Conservation (phyloP, 2,113 vertebrate species). For the Eolophus roseicapilla region DNA sequence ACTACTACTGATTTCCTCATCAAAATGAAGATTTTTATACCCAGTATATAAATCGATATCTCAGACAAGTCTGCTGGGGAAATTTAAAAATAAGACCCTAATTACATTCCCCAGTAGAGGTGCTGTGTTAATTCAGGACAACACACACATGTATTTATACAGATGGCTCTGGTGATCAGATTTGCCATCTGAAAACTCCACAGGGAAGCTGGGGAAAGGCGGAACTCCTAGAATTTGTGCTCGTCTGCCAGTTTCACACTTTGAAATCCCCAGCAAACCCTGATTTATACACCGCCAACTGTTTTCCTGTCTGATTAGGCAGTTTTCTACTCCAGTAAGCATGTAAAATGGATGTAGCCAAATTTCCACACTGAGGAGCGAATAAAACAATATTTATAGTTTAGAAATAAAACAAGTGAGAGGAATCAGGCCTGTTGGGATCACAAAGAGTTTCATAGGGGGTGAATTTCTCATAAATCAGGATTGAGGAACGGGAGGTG, state of each 20-base stretch:
- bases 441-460: slow-evolving; percentile 71
- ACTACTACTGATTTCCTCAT: slow-evolving; percentile 27
- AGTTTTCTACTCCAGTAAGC: slow-evolving; percentile 81
- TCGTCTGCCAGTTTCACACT: slow-evolving; percentile 74
- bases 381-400: slow-evolving; percentile 83
- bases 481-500: slow-evolving; percentile 22
- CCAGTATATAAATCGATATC: slow-evolving; percentile 34
- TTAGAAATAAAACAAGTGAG: slow-evolving; percentile 79
- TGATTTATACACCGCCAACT: slow-evolving; percentile 79
- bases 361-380: slow-evolving; percentile 73
- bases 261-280: slow-evolving; percentile 78
- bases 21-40: slow-evolving; percentile 48
- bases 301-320: slow-evolving; percentile 86
- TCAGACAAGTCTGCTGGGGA: slow-evolving; percentile 50
- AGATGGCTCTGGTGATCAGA: slow-evolving; percentile 72
- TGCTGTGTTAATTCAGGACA: slow-evolving; percentile 73
- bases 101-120: slow-evolving; percentile 59
- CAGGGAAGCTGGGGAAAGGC: slow-evolving; percentile 69
- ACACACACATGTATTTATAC: slow-evolving; percentile 76
- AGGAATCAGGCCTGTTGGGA: slow-evolving; percentile 66
- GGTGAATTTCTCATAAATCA: slow-evolving; percentile 65
- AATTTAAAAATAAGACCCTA: slow-evolving; percentile 71
- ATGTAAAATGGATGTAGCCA: slow-evolving; percentile 76
- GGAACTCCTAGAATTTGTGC: slow-evolving; percentile 67
- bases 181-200: slow-evolving; percentile 71